These are phyloP conservation scores for Zophobas atratus DNA, from an alignment of 1,140 invertebrate species.

Conservation along the genomic window DNA sequence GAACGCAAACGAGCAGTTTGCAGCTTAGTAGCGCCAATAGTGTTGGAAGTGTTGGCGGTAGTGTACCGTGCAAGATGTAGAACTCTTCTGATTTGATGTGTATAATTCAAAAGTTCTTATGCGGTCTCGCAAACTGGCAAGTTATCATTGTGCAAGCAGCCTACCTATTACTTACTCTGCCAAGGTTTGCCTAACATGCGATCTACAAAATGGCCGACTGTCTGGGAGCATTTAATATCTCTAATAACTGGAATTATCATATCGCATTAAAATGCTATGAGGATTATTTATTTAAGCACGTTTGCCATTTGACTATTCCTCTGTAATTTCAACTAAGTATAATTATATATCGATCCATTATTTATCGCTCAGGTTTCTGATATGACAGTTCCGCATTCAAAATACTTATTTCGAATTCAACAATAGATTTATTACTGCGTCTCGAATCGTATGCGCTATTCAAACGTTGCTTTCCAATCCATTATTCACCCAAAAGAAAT, in stretches of 20 bases:
- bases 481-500: constrained; percentile 19
- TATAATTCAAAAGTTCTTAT: constrained; percentile 43
- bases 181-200: constrained; percentile 62
- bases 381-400: constrained; percentile 45
- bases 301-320: constrained; percentile 57
- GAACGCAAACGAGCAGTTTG: constrained; percentile 27
- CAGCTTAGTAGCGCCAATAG: constrained; percentile 34
- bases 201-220: constrained; percentile 65
- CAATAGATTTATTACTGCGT: constrained; percentile 37
- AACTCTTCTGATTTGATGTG: constrained; percentile 43
- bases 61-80: constrained; percentile 42
- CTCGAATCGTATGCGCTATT: constrained; percentile 13
- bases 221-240: constrained; percentile 60
- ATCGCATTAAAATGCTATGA: constrained; percentile 63
- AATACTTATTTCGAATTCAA: constrained; percentile 43
- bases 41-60: constrained; percentile 38
- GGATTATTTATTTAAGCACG: constrained; percentile 64
- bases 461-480: constrained; percentile 16
- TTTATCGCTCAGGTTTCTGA: constrained; percentile 50
- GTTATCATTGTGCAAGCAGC: constrained; percentile 62
- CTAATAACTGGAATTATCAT: constrained; percentile 65
- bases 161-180: constrained; percentile 62
- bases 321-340: constrained; percentile 58
- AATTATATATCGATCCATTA: constrained; percentile 51
- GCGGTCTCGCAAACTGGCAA: constrained; percentile 45